These are phyloP conservation scores for Heteromurus nitidus DNA, from an alignment of 2,888 invertebrate genomes.

Conservation along the genomic window DNA sequence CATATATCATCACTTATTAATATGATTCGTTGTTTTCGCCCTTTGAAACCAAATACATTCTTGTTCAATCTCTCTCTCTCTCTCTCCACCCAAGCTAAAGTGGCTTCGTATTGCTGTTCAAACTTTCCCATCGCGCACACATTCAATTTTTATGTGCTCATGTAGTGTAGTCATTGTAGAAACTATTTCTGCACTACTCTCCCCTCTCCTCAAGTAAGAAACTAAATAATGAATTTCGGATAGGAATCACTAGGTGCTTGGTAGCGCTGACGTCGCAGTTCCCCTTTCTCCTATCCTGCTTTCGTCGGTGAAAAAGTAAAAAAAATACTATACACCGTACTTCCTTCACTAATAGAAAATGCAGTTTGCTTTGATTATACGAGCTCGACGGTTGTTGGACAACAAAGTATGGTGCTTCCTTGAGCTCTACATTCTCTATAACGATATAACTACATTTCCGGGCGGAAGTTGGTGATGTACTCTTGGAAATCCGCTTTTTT, in stretches of 20 bases:
- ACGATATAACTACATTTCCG: conserved; percentile 2
- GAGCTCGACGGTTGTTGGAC: too few relatives aligned
- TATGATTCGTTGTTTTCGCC: not conserved
- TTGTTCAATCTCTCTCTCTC: not conserved
- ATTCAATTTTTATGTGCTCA: not conserved
- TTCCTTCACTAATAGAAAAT: too few relatives aligned
- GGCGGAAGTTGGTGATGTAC: conserved; percentile 6
- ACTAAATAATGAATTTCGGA: conserved; percentile 6
- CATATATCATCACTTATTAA: not conserved
- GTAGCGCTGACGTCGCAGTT: conserved; percentile 17
- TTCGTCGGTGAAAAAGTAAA: not conserved
- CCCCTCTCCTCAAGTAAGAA: not conserved
- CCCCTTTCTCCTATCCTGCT: not conserved
- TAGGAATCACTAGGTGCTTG: conserved; percentile 14
- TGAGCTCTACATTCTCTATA: not conserved
- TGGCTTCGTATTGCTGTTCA: too few relatives aligned
- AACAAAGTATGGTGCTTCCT: too few relatives aligned
- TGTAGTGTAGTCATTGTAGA: not conserved
- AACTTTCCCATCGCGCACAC: too few relatives aligned
- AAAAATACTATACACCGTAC: too few relatives aligned
- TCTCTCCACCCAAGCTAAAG: not conserved
- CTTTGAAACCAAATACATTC: too few relatives aligned
- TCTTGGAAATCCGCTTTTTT: not conserved
- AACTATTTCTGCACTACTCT: not conserved
- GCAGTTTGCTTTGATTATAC: too few relatives aligned